phyloP scores from a whole-genome alignment of 23 tunicate species.

The Corella eumyota region DNA sequence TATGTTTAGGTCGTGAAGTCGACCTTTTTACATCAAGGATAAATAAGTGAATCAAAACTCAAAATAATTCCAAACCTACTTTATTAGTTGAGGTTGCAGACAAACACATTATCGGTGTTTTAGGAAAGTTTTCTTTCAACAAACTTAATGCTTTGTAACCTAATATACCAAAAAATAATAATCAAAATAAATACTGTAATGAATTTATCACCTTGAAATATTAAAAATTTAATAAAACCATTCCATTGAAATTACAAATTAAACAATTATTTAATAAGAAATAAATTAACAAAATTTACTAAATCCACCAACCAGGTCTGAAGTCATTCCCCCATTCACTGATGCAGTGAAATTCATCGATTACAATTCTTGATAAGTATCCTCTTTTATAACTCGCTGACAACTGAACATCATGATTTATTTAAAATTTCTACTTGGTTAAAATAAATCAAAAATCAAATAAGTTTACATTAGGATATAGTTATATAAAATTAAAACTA shows the following conservation, averaged over 20 bases:
- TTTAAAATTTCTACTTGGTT: background rate
- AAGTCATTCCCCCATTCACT: slow-evolving; percentile 86
- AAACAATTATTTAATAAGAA: no score
- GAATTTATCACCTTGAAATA: background rate
- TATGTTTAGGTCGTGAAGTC: no score
- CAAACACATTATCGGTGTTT: slow-evolving; percentile 56
- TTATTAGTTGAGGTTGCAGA: slow-evolving; percentile 68
- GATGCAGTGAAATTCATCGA: slow-evolving; percentile 88
- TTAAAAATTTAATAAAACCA: background rate
- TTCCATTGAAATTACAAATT: no score
- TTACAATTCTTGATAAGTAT: slow-evolving; percentile 46
- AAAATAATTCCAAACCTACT: slow-evolving; percentile 6
- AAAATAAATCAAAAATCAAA: background rate
- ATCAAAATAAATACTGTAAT: background rate
- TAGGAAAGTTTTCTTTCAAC: slow-evolving; percentile 46
- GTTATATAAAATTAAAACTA: no score
- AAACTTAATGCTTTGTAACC: slow-evolving; percentile 60
- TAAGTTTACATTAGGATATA: no score
- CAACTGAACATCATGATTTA: slow-evolving; percentile 19
- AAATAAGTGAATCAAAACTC: background rate
- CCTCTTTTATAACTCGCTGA: slow-evolving; percentile 47
- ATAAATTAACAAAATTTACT: no score
- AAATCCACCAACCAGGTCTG: slow-evolving; percentile 34
- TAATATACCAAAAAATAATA: slow-evolving; percentile 5
- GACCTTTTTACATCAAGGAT: no score